Conservation (phyloP, 1,140 invertebrate species). For the Reticulitermes speratus region DNA sequence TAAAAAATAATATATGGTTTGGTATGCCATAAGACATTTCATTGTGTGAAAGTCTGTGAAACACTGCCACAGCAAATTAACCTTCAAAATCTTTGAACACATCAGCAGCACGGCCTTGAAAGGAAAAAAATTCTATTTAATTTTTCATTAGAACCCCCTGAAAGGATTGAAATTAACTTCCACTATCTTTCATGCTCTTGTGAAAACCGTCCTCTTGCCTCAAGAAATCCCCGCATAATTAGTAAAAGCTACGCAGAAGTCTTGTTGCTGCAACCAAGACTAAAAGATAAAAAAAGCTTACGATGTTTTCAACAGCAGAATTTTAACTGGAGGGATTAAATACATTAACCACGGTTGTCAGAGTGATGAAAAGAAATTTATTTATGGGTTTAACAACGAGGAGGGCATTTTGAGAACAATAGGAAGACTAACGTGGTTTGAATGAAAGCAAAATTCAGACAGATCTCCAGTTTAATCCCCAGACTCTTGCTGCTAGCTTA, state of each 20-base stretch:
- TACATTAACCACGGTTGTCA: background rate
- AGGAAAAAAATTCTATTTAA: background rate
- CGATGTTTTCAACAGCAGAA: background rate
- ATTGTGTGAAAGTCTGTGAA: too few relatives aligned
- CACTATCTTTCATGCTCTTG: background rate
- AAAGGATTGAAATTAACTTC: background rate
- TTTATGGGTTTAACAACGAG: background rate
- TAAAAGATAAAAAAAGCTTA: background rate
- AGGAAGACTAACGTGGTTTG: background rate
- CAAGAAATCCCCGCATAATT: constrained; percentile 4
- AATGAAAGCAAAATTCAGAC: too few relatives aligned
- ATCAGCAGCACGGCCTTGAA: background rate
- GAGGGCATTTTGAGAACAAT: background rate
- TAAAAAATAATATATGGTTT: too few relatives aligned
- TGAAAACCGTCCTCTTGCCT: background rate
- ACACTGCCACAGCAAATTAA: too few relatives aligned
- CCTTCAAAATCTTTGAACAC: too few relatives aligned
- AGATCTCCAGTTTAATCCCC: too few relatives aligned
- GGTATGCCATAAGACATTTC: too few relatives aligned
- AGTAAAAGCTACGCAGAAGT: background rate
- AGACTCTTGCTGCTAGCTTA: too few relatives aligned
- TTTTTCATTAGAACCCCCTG: background rate
- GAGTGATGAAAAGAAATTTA: background rate
- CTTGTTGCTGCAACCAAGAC: background rate
- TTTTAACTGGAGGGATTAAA: background rate